Evolutionary conservation across 2,113 vertebrate genomes (phyloP).

Genomic region (Capreolus pygargus): DNA sequence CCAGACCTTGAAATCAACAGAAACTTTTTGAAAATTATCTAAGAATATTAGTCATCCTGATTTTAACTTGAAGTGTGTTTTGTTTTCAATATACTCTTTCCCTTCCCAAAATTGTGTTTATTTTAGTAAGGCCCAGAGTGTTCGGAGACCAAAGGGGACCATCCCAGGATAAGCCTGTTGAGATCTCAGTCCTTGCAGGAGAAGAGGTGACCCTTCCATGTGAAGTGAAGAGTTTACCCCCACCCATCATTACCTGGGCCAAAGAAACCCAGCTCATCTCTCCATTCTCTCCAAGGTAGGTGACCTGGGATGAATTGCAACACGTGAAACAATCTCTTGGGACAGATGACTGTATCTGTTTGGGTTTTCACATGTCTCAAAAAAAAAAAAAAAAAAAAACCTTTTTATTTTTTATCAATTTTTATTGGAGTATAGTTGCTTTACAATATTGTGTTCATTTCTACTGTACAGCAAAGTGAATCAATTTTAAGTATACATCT

Average conservation of each 20-base stretch:
- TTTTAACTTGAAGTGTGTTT: background rate
- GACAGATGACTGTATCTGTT: background rate
- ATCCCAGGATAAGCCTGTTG: slow-evolving; percentile 75
- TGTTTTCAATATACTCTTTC: background rate
- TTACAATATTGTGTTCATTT: background rate
- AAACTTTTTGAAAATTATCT: background rate
- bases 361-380: background rate
- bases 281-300: slow-evolving; percentile 93
- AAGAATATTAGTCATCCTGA: background rate
- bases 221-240: slow-evolving; percentile 92
- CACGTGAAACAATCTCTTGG: background rate
- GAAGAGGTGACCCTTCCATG: slow-evolving; percentile 91
- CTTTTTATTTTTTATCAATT: background rate
- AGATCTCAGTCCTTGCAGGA: slow-evolving; percentile 87
- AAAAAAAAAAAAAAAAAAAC: background rate
- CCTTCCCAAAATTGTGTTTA: slow-evolving; percentile 19
- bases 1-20: background rate
- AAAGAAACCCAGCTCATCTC: slow-evolving; percentile 94
- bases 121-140: slow-evolving; percentile 91
- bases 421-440: background rate
- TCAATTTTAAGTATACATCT: background rate
- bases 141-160: slow-evolving; percentile 74
- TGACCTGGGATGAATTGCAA: rapidly evolving
- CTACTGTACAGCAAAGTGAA: background rate
- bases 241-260: slow-evolving; percentile 94